A percentile compares a stretch with the other conserved stretches of the same genome.
Conservation (phyloP, 2,113 vertebrate species). For the Lamprotornis superbus region DNA sequence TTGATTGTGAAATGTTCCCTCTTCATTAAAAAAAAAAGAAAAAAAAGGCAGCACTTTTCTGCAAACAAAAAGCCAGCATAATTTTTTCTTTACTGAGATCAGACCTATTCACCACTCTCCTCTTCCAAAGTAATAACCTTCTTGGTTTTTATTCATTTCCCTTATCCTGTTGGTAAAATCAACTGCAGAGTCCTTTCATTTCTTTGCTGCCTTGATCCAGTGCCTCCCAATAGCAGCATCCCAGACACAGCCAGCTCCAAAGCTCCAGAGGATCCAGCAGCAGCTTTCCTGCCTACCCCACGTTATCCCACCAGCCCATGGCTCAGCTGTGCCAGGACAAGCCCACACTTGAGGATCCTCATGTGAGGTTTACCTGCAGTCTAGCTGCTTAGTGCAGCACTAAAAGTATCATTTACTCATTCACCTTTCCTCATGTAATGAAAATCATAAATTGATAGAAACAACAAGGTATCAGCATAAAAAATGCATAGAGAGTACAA, state of each 20-base stretch:
- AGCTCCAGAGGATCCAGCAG: background rate
- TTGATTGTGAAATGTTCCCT: conserved; percentile 28
- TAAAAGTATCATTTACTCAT: background rate
- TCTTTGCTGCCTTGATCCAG: background rate
- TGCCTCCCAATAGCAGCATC: background rate
- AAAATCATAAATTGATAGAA: background rate
- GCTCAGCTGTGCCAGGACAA: background rate
- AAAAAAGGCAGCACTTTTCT: background rate
- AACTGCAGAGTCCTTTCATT: background rate
- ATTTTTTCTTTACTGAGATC: background rate
- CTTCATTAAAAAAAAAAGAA: background rate
- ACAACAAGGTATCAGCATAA: background rate
- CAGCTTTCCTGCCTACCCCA: background rate
- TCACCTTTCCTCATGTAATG: background rate
- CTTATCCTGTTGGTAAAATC: background rate
- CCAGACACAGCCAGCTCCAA: background rate
- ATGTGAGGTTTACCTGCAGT: background rate
- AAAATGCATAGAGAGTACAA: background rate
- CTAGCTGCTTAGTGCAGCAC: conserved; percentile 26
- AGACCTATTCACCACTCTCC: background rate
- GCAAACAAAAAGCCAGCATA: background rate
- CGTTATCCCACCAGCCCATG: fast-evolving
- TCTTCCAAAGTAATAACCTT: background rate
- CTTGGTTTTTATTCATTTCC: background rate
- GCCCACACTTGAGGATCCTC: background rate